phyloP scores from a whole-genome alignment of 2,888 invertebrate species.

The Mesorhabditis belari region DNA sequence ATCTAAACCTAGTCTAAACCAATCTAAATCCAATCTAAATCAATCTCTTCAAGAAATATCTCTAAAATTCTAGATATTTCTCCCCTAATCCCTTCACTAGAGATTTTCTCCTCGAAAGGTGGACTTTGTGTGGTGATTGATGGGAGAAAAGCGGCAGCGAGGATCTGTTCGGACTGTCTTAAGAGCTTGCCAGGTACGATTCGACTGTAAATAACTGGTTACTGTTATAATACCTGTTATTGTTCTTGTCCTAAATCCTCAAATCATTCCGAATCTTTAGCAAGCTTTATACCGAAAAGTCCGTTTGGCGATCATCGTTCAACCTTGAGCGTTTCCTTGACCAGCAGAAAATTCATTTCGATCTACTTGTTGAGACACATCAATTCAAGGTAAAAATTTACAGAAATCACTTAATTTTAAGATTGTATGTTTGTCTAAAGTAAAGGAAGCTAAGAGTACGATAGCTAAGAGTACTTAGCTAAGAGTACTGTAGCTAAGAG shows the following conservation, averaged over 20 bases:
- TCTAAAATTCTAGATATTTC: slow-evolving; percentile 6
- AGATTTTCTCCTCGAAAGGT: slow-evolving; percentile 4
- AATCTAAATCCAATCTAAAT: too few species aligned
- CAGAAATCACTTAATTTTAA: too few species aligned
- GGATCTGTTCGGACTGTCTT: slow-evolving; percentile 37
- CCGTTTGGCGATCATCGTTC: slow-evolving; percentile 61
- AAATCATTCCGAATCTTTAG: too few species aligned
- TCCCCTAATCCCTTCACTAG: slow-evolving; percentile 1
- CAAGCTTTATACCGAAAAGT: slow-evolving; percentile 41
- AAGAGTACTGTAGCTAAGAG: too few species aligned
- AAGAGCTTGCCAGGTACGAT: slow-evolving; percentile 32
- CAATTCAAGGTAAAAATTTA: slow-evolving; percentile 44
- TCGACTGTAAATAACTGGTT: not conserved
- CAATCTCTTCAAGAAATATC: too few species aligned
- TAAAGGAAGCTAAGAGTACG: too few species aligned
- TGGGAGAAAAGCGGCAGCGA: slow-evolving; percentile 28
- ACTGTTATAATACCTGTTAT: not conserved
- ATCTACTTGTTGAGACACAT: slow-evolving; percentile 43
- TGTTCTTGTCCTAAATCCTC: too few species aligned
- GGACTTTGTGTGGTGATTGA: slow-evolving; percentile 45
- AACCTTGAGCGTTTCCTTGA: slow-evolving; percentile 73
- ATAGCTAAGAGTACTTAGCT: too few species aligned
- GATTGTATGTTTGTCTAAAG: too few species aligned
- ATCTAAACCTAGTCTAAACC: too few species aligned
- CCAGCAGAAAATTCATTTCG: slow-evolving; percentile 62